Percentiles rank a stretch among this genome's conserved stretches.
Evolutionary conservation across 2,888 invertebrate species (phyloP).

Genomic region (Tenthredo distinguenda): DNA sequence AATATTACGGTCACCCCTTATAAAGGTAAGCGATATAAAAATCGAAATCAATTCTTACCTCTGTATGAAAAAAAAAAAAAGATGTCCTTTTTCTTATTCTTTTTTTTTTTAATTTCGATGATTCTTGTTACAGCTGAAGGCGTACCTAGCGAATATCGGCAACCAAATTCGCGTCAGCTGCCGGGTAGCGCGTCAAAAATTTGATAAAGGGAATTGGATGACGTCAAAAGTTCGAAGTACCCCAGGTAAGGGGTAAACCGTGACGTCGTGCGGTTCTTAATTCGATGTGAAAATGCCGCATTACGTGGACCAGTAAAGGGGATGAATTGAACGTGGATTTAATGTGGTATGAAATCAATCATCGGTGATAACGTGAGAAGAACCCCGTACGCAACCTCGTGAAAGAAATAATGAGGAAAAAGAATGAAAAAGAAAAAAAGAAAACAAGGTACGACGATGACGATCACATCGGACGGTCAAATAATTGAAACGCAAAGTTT

Average conservation of each 20-base stretch:
- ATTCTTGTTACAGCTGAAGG: constrained; percentile 66
- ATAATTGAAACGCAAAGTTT: constrained; percentile 33
- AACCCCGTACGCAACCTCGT: background rate
- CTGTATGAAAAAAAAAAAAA: background rate
- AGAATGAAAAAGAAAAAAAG: background rate
- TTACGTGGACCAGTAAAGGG: background rate
- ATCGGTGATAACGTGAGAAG: background rate
- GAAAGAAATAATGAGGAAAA: background rate
- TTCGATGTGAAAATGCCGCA: background rate
- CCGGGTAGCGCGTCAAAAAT: constrained; percentile 52
- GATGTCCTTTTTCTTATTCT: background rate
- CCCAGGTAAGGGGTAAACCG: background rate
- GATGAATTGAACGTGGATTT: background rate
- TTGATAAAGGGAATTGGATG: background rate
- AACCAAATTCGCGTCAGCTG: constrained; percentile 28
- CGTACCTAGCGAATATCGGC: constrained; percentile 37
- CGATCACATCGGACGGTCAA: background rate
- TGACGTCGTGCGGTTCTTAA: background rate
- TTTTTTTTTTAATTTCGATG: background rate
- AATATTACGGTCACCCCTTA: constrained; percentile 97
- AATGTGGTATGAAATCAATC: background rate
- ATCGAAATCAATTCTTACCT: background rate
- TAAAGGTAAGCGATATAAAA: constrained; percentile 78
- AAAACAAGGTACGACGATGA: background rate
- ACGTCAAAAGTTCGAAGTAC: background rate